Evolutionary conservation across 2,113 vertebrate genomes (phyloP), one percentile per base, ranked within the genome.

Genomic region (Saimiri boliviensis): DNA sequence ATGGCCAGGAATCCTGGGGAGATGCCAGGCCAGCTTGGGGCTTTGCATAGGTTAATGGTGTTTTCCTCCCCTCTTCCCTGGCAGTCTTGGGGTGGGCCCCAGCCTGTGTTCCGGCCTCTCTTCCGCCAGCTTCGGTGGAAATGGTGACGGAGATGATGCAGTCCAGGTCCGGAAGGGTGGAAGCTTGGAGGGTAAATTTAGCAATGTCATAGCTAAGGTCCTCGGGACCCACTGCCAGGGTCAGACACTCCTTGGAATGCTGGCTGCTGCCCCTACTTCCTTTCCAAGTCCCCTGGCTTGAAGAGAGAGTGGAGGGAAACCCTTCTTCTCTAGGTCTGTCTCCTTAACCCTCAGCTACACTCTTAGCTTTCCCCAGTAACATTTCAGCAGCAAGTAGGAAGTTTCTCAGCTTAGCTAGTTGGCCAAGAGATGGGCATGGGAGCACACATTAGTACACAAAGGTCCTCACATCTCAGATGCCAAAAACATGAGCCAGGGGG

Each of bases 101-200:
- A 45, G 90, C 94, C 89, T 32, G 49, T 45, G 40, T 93, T 96
- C 85, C 21, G 8, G 96, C 60, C 89, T 95, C 76, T 96, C 76
- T 97, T 97, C 94, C 45, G 0, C 94, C 74, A 89, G 77, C 94
- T 87, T 81, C 94, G 94, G 83, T 95, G 95, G 97, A 95, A 96
- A 96, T 49, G 79, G 92, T 97, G 96, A 92, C 73, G 2, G 92
- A 97, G 89, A 45, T 79, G 94, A 80, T 86, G 77, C 17, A 58
- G 93, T 83, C 32, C 49, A 56, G 32, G 91, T 74, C 96, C 93
- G 94, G 96, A 97, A 97, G 97, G 95, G 95, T 96, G 97, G 96
- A 86, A 95, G 93, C 89, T 63, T 80, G 58, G 81, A 90, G 86
- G 37, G 90, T 98, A 97, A 97, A 98, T 95, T 96, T 95, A 96